phyloP scores from a whole-genome alignment of 2,797 vertebrate species.

The Pangasius sanitwongsei region DNA sequence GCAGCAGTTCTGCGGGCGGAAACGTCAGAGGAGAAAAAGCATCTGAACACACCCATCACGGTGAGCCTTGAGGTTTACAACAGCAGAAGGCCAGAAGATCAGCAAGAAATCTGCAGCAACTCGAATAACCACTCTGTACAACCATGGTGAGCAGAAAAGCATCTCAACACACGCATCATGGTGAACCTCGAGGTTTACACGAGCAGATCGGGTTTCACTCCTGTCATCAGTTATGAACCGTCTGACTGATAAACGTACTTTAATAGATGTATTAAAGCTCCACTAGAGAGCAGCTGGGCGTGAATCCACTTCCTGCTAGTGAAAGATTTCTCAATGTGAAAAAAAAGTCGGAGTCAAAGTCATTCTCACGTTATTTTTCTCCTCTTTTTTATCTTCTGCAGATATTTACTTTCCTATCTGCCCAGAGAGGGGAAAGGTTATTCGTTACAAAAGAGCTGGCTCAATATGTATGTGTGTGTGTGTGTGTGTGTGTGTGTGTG shows the following conservation, averaged over 20 bases:
- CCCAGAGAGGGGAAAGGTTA: slow-evolving; percentile 27
- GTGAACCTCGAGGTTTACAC: not conserved
- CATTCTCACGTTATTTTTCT: slow-evolving; percentile 14
- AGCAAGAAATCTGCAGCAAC: too few species aligned
- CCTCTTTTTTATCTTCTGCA: slow-evolving; percentile 35
- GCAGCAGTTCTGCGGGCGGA: not conserved
- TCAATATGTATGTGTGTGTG: not conserved
- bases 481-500: slow-evolving; percentile 14
- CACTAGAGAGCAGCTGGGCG: not conserved
- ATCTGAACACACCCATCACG: not conserved
- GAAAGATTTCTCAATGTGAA: not conserved
- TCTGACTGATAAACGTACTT: not conserved
- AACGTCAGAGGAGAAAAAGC: not conserved
- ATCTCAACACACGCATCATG: not conserved
- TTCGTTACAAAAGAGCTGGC: not conserved
- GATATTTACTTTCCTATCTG: slow-evolving; percentile 47
- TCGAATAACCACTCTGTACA: too few species aligned
- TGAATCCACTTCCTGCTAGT: not conserved
- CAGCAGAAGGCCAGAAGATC: too few species aligned
- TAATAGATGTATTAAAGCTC: not conserved
- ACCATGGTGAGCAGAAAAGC: not conserved
- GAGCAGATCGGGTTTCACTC: not conserved
- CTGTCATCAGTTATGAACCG: too few species aligned
- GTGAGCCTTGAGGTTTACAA: not conserved
- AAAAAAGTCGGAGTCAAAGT: slow-evolving; percentile 13